Percentiles rank a stretch among this genome's conserved stretches.
Evolutionary conservation across 1,140 invertebrate species (phyloP).

Genomic region (Drosophila sucinea): DNA sequence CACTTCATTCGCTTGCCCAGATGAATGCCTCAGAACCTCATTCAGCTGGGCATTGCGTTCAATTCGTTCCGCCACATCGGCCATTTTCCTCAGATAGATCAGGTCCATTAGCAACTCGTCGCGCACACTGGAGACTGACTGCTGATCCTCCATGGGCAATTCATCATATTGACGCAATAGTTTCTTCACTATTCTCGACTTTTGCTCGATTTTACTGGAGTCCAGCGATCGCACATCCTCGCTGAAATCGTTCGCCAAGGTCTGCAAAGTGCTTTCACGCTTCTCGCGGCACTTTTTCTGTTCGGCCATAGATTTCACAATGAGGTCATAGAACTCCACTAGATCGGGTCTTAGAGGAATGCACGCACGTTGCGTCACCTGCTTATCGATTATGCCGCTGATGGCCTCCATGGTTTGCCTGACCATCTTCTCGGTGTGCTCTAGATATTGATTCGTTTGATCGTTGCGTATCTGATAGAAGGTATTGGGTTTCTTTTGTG

Average conservation of each 20-base stretch:
- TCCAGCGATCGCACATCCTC: conserved; percentile 50
- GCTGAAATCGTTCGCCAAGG: conserved; percentile 42
- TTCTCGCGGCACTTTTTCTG: conserved; percentile 63
- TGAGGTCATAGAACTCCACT: conserved; percentile 63
- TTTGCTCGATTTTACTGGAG: conserved; percentile 51
- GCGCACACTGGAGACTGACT: conserved; percentile 25
- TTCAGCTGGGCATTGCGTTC: conserved; percentile 38
- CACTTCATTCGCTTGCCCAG: not conserved
- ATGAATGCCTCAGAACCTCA: conserved; percentile 27
- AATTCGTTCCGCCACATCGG: conserved; percentile 36
- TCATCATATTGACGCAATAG: conserved; percentile 65
- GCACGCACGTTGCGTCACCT: conserved; percentile 55
- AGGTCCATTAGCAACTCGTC: conserved; percentile 69
- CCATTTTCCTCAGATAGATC: conserved; percentile 55
- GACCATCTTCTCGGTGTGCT: conserved; percentile 63
- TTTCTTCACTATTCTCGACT: conserved; percentile 69
- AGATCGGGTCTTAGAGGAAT: conserved; percentile 65
- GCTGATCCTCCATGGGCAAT: conserved; percentile 61
- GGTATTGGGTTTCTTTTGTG: not conserved
- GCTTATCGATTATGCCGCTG: conserved; percentile 66
- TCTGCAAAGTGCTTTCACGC: conserved; percentile 32
- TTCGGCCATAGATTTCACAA: conserved; percentile 48
- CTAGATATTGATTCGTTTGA: conserved; percentile 33
- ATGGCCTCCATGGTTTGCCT: conserved; percentile 58
- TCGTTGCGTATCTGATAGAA: conserved; percentile 66